Evolutionary conservation across 2,797 vertebrate species (phyloP), one percentile per base, ranked within the genome.

Genomic region (Falco cherrug): DNA sequence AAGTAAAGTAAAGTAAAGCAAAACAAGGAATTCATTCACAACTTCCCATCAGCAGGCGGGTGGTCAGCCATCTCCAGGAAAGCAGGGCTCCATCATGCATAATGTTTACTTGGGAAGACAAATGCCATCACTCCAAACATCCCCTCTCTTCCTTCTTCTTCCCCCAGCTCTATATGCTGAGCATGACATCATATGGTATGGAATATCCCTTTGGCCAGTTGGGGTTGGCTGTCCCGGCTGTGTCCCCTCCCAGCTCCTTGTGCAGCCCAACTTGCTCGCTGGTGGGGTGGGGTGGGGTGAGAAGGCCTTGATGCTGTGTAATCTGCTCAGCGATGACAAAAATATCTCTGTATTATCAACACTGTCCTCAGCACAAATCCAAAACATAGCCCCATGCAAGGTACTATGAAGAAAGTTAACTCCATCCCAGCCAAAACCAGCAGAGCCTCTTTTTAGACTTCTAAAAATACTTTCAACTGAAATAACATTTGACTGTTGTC

Each of bases 111-210:
- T 71, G 47, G 39, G 26, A 41, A 43, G 13, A 60, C 22, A 71
- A 65, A 60, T 0, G 0, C 18, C 19, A 5, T 60, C 59, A 25
- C 10, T 48, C n/a, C 17, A 18, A 45, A 45, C 43, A 16, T 45
- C 45, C 21, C 2, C 4, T 6, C 14, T 4, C 16, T 43, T 54
- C 31, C 19, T 71, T 53, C 10, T 54, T 48, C 48, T 20, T 19
- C 29, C 47, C 21, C 29, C 47, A 65, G 16, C 2, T 37, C 35
- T n/a, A 5, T 37, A 33, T 33, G 35, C 47, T 71, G 26, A 60
- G 26, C 13, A 18, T 37, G 68, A 28, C 60, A 26, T 15, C 31
- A 28, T 33, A 48, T 33, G 17, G 9, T 47, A 20, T 33, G 26
- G 53, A 53, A 43, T 10, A 48, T 53, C 21, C 31, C 28, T 56